Conservation (phyloP, 2,888 invertebrate genomes). For the Folsomia manolachei region DNA sequence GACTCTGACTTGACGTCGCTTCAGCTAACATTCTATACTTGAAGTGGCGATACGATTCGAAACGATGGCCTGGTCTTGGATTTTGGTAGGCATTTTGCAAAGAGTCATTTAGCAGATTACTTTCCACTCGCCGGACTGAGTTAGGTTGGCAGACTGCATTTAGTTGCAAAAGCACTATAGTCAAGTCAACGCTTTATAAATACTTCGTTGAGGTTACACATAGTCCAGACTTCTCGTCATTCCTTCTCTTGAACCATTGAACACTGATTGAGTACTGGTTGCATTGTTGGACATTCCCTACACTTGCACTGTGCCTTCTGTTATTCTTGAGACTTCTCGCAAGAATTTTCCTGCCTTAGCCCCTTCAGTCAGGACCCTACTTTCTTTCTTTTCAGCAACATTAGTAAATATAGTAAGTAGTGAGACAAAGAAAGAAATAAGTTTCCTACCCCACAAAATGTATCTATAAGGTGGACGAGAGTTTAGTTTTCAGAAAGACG, state of each 20-base stretch:
- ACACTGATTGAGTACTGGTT: conserved; percentile 4
- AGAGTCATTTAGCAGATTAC: conserved; percentile 26
- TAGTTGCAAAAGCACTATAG: neutral
- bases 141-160: too few relatives aligned
- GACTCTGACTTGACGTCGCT: neutral
- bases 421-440: too few relatives aligned
- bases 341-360: neutral
- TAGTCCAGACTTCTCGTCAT: too few relatives aligned
- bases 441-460: too few relatives aligned
- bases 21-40: too few relatives aligned
- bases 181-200: neutral
- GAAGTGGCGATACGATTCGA: too few relatives aligned
- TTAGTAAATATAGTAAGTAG: too few relatives aligned
- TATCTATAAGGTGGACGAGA: too few relatives aligned
- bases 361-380: neutral
- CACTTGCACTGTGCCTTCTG: neutral
- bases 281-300: neutral
- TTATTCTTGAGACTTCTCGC: neutral
- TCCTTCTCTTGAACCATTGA: conserved; percentile 1
- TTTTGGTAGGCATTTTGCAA: neutral
- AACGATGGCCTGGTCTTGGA: too few relatives aligned
- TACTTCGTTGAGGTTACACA: neutral
- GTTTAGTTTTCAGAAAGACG: too few relatives aligned
- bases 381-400: too few relatives aligned
- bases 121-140: conserved; percentile 1